Evolutionary conservation across 2,888 invertebrate species (phyloP).

Genomic region (Aphrophora alni): DNA sequence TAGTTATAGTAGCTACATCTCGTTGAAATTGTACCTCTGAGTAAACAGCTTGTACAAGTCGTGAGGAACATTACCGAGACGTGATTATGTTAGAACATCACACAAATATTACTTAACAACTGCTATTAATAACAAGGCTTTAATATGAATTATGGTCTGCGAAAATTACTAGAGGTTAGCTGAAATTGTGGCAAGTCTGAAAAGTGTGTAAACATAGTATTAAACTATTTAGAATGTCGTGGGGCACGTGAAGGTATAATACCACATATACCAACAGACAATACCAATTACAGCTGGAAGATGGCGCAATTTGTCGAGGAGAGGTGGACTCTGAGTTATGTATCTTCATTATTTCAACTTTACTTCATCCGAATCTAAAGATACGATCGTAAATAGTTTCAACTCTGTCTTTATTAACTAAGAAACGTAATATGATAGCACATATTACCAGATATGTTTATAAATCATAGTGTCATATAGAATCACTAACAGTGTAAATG

Average conservation of each 20-base stretch:
- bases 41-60: background rate
- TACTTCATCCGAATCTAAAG: background rate
- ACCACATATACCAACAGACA: background rate
- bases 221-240: constrained; percentile 4
- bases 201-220: background rate
- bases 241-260: background rate
- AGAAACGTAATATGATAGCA: background rate
- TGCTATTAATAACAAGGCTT: background rate
- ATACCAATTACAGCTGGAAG: background rate
- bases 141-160: constrained; percentile 9
- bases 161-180: background rate
- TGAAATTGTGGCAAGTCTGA: background rate
- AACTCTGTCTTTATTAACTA: background rate
- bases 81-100: background rate
- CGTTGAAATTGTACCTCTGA: background rate
- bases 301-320: background rate
- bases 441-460: background rate
- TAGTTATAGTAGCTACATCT: background rate
- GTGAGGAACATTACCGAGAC: background rate
- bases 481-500: no score
- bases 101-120: background rate
- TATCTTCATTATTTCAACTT: background rate
- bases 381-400: background rate
- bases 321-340: background rate
- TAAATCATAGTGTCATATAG: background rate